These are phyloP conservation scores for Gryllus bimaculatus DNA, from an alignment of 1,140 invertebrate genomes.

Conservation along the genomic window DNA sequence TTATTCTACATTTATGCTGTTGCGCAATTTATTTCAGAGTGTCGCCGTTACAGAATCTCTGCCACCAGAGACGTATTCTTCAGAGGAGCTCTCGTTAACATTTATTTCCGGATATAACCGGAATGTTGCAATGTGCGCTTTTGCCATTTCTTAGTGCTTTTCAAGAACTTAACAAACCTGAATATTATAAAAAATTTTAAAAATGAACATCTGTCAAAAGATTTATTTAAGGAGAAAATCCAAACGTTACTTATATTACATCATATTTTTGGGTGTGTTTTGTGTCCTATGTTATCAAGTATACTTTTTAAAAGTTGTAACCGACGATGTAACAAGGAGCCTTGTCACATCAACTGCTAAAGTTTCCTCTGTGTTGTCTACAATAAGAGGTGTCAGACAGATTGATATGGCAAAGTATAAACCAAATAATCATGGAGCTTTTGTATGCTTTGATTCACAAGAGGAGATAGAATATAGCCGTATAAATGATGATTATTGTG, in stretches of 20 bases:
- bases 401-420: slow-evolving; percentile 27
- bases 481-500: slow-evolving; percentile 92
- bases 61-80: no score
- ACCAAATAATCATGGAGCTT: slow-evolving; percentile 32
- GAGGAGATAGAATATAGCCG: slow-evolving; percentile 44
- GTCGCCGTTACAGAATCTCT: no score
- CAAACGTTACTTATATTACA: background rate
- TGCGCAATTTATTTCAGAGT: no score
- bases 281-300: background rate
- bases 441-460: slow-evolving; percentile 35
- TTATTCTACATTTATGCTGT: no score
- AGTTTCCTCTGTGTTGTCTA: background rate
- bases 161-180: no score
- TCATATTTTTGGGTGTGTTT: background rate
- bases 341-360: background rate
- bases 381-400: slow-evolving; percentile 6
- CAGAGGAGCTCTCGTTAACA: no score
- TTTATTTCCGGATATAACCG: no score
- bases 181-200: no score
- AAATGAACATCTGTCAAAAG: no score
- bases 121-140: no score
- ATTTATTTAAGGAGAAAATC: background rate
- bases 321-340: background rate
- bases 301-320: background rate
- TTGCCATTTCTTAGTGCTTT: no score